A percentile compares a stretch with the other conserved stretches of the same genome.
phyloP scores from a whole-genome alignment of 2,888 invertebrate genomes.

The Drosophila tripunctata region DNA sequence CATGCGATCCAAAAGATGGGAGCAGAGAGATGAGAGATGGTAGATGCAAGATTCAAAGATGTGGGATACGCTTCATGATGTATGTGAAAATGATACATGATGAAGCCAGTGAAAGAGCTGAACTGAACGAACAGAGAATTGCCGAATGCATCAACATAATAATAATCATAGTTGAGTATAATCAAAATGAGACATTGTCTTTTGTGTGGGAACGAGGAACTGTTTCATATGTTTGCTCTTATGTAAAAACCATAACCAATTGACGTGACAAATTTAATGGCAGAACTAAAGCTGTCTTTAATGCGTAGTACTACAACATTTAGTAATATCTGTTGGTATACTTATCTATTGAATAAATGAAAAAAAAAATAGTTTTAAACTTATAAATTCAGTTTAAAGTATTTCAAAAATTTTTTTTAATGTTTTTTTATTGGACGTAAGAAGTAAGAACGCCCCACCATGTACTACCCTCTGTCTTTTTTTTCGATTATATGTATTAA shows the following conservation, averaged over 20 bases:
- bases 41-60: conserved; percentile 17
- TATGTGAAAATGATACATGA: conserved; percentile 69
- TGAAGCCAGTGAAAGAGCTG: conserved; percentile 41
- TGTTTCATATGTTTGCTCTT: conserved; percentile 32
- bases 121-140: conserved; percentile 4
- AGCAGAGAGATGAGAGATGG: conserved; percentile 4
- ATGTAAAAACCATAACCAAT: conserved; percentile 42
- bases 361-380: too few species aligned
- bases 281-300: conserved; percentile 15
- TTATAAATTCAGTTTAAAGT: too few species aligned
- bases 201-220: conserved; percentile 45
- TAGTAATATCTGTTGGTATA: too few species aligned
- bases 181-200: conserved; percentile 64
- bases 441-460: too few species aligned
- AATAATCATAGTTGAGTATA: conserved; percentile 12
- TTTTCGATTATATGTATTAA: too few species aligned
- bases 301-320: too few species aligned
- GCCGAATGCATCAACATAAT: conserved; percentile 42
- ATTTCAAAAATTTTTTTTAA: too few species aligned
- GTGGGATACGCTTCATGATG: conserved; percentile 48
- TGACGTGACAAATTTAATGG: conserved; percentile 21
- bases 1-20: conserved; percentile 40
- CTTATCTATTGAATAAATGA: too few species aligned
- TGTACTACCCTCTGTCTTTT: too few species aligned
- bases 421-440: too few species aligned